phyloP scores from a whole-genome alignment of 1,140 invertebrate genomes.

The Drosophila orosa region DNA sequence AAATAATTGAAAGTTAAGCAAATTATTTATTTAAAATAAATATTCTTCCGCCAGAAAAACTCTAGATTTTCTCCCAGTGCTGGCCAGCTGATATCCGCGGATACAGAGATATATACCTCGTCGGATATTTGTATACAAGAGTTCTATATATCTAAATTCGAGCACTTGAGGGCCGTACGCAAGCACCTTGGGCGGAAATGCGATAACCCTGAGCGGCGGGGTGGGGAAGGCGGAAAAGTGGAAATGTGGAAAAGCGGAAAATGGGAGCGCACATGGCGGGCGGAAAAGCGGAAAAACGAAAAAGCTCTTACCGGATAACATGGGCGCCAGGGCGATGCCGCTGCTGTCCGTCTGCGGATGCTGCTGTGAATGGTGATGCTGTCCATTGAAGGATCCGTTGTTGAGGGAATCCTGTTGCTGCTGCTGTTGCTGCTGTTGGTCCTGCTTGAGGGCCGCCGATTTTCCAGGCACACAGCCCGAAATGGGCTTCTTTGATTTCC shows the following conservation, averaged over 20 bases:
- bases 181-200: conserved; percentile 76
- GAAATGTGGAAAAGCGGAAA: conserved; percentile 31
- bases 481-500: conserved; percentile 82
- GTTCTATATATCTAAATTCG: conserved; percentile 50
- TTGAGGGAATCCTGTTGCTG: conserved; percentile 53
- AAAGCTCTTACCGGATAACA: conserved; percentile 75
- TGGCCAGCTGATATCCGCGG: conserved; percentile 17
- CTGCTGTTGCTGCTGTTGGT: conserved; percentile 71
- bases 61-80: conserved; percentile 8
- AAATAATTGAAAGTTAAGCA: background rate
- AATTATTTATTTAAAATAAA: background rate
- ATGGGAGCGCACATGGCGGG: conserved; percentile 41
- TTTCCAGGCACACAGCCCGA: conserved; percentile 80
- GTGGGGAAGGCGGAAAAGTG: conserved; percentile 32
- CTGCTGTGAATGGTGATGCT: conserved; percentile 40
- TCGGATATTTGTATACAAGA: conserved; percentile 27
- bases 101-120: conserved; percentile 20
- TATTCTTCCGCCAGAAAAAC: background rate
- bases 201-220: conserved; percentile 74
- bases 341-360: conserved; percentile 60
- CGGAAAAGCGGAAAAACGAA: conserved; percentile 2
- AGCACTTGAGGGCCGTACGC: conserved; percentile 65
- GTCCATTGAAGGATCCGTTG: conserved; percentile 28
- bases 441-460: conserved; percentile 67
- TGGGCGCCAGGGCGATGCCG: conserved; percentile 73